A percentile compares a stretch with the other conserved stretches of the same genome.
Evolutionary conservation across 2,113 vertebrate species (phyloP).

Genomic region (Naja naja): DNA sequence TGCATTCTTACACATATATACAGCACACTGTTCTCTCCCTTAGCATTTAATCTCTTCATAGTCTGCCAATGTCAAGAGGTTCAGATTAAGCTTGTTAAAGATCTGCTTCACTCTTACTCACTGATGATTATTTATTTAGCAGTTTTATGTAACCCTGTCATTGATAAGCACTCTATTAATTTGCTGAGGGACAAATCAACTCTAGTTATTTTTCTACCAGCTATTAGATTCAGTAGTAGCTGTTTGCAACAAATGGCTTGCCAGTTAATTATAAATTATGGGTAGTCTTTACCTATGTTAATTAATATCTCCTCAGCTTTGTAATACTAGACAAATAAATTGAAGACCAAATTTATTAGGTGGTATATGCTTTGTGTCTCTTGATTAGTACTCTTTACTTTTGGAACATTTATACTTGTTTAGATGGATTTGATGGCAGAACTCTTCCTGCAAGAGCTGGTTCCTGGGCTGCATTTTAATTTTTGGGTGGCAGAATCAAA

Average conservation of each 20-base stretch:
- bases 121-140: constrained; percentile 99
- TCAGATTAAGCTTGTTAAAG: constrained; percentile 96
- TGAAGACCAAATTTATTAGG: constrained; percentile 92
- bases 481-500: constrained; percentile 28
- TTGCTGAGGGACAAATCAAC: constrained; percentile 95
- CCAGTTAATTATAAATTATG: constrained; percentile 99
- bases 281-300: constrained; percentile 92
- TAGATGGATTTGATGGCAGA: constrained; percentile 64
- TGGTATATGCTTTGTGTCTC: constrained; percentile 71
- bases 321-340: constrained; percentile 88
- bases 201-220: constrained; percentile 87
- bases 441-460: constrained; percentile 62
- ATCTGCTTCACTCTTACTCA: constrained; percentile 94
- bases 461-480: constrained; percentile 65
- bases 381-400: constrained; percentile 79
- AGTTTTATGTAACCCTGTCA: constrained; percentile 97
- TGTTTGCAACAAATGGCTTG: constrained; percentile 93
- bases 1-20: constrained; percentile 61
- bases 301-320: constrained; percentile 92
- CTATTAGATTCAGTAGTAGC: constrained; percentile 87
- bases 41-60: constrained; percentile 81
- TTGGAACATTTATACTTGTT: constrained; percentile 77
- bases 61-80: constrained; percentile 86
- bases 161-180: constrained; percentile 97
- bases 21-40: constrained; percentile 64